Evolutionary conservation across 2,113 vertebrate species (phyloP), one percentile per base, ranked within the genome.

Genomic region (Lates calcarifer): DNA sequence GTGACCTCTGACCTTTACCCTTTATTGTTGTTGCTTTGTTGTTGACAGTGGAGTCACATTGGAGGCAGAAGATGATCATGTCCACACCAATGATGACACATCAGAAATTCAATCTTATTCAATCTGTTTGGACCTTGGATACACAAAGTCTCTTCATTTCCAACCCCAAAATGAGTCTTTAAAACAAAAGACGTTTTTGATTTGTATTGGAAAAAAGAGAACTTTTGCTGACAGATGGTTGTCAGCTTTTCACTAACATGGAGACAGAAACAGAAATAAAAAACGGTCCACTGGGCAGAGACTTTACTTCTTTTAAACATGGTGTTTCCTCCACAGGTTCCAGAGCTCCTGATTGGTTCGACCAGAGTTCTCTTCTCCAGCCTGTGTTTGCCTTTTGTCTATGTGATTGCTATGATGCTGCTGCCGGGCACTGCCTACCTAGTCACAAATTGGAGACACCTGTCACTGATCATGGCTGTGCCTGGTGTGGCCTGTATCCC

Each of bases 401-500:
- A 66, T 1, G 47, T 5, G 1, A n/a, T 13, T 0, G 60, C 75
- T 5, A 64, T 29, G 41, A 41, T 86, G 33, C 31, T 90, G 60
- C 62, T 91, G 60, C 33, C 86, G 1, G 39, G 33, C n/a, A 74
- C 83, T 1, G 86, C 83, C 14, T 83, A 86, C 61, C 41, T 91
- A 37, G 14, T 87, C 43, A 63, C 56, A 15, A 77, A 11, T 62
- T 92, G 91, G 91, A 87, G 74, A 77, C 41, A 83, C 24, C 61
- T 92, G 64, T 80, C 84, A 0, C 69, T 87, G 45, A 35, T 77
- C 11, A 62, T 90, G 83, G 81, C 88, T 0, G 37, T 83, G 17
- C 90, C 91, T 0, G 77, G 85, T 22, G 12, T 90, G 53, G 81
- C 74, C 26, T 91, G 80, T 37, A 39, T 92, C 12, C 81, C 90